A percentile compares a stretch with the other conserved stretches of the same genome.
phyloP scores from a whole-genome alignment of 2,113 vertebrate genomes.

The Empidonax alnorum region DNA sequence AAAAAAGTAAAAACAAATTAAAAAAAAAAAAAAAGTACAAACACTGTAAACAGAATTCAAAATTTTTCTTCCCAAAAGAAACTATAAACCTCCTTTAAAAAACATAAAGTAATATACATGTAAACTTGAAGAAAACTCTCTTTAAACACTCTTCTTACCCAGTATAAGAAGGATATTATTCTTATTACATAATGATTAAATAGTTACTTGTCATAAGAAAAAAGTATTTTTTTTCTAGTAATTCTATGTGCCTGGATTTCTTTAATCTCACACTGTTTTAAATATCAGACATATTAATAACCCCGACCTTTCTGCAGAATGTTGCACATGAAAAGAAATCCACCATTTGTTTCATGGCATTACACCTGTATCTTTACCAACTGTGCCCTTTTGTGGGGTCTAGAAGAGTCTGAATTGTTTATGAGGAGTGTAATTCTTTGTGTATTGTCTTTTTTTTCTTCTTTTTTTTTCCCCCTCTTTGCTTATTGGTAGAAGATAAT shows the following conservation, averaged over 20 bases:
- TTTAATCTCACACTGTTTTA: not conserved
- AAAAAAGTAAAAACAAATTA: not conserved
- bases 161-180: not conserved
- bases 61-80: not conserved
- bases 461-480: not conserved
- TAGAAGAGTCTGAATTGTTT: not conserved
- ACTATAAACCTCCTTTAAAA: not conserved
- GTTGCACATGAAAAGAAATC: not conserved
- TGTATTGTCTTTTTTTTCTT: not conserved
- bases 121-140: not conserved
- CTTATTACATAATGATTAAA: not conserved
- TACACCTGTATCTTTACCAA: not conserved
- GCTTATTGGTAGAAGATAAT: not conserved
- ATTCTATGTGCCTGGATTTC: not conserved
- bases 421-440: not conserved
- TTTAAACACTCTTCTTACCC: not conserved
- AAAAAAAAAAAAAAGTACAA: not conserved
- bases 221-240: not conserved
- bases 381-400: not conserved
- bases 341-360: not conserved
- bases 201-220: not conserved
- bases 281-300: not conserved
- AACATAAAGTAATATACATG: not conserved
- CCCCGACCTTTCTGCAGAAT: not conserved
- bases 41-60: not conserved